These are phyloP conservation scores for Labeo catla DNA, from an alignment of 2,113 vertebrate species.

Conservation along the genomic window DNA sequence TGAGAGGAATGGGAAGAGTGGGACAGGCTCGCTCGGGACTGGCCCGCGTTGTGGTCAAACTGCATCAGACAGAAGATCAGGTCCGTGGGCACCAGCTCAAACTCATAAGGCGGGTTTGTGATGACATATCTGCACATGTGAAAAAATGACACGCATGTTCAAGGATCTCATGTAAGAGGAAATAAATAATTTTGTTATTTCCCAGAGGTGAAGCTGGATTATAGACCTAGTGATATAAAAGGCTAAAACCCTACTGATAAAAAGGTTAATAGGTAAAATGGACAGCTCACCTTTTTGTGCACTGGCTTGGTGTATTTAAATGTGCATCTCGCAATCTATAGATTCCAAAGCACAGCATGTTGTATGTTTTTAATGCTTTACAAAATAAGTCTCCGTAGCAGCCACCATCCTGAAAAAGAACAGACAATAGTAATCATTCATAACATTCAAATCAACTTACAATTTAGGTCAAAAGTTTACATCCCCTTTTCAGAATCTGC, in stretches of 20 bases:
- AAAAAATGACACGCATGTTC: background rate
- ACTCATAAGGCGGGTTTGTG: slow-evolving; percentile 97
- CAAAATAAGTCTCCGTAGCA: slow-evolving; percentile 99
- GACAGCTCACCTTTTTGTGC: slow-evolving; percentile 89
- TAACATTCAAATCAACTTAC: background rate
- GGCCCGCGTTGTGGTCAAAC: slow-evolving; percentile 99
- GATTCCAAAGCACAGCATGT: slow-evolving; percentile 99
- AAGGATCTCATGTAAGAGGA: background rate
- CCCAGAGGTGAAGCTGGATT: background rate
- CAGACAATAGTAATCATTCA: slow-evolving; percentile 9
- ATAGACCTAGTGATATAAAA: background rate
- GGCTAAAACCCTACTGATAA: background rate
- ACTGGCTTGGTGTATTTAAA: slow-evolving; percentile 83
- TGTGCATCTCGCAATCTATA: slow-evolving; percentile 98
- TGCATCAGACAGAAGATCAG: slow-evolving; percentile 99
- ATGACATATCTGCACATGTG: slow-evolving; percentile 88
- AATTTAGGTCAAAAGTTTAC: too few species aligned
- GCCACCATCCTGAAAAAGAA: slow-evolving; percentile 87
- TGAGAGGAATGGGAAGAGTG: slow-evolving; percentile 99
- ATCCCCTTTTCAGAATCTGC: too few species aligned
- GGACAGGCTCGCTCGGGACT: slow-evolving; percentile 95
- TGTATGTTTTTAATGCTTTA: slow-evolving; percentile 99
- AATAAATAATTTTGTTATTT: background rate
- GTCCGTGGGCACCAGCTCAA: slow-evolving; percentile 97
- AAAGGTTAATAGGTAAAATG: background rate